Evolutionary conservation across 2,113 vertebrate genomes (phyloP).

Genomic region (Serinus canaria): DNA sequence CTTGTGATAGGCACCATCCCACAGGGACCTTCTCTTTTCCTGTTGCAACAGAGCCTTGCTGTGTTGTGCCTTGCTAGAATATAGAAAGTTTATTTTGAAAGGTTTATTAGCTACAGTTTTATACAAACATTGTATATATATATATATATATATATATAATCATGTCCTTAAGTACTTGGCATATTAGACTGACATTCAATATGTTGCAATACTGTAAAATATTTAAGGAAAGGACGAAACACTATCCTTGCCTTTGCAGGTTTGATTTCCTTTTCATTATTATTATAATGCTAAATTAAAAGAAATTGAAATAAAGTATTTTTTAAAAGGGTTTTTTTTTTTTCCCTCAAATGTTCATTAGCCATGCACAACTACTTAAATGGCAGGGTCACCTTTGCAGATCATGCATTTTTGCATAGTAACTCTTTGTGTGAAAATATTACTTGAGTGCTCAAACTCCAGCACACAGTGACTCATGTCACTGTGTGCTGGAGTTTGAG

Average conservation of each 20-base stretch:
- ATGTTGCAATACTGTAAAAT: neutral
- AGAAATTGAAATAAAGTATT: rapidly evolving
- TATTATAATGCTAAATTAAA: neutral
- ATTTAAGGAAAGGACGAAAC: neutral
- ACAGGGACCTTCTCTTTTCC: neutral
- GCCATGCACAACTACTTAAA: neutral
- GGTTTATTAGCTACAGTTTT: neutral
- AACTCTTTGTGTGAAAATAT: neutral
- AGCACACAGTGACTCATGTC: neutral
- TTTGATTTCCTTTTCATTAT: neutral
- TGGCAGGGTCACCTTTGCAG: neutral
- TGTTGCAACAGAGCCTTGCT: neutral
- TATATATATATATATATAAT: neutral
- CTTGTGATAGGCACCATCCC: neutral
- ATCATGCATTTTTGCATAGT: neutral
- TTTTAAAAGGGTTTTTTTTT: neutral
- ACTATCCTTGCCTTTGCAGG: neutral
- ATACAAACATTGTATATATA: neutral
- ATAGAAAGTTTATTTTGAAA: neutral
- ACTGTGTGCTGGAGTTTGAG: too few relatives aligned
- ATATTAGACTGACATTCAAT: neutral
- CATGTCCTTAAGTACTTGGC: neutral
- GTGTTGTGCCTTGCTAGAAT: neutral
- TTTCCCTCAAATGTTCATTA: neutral
- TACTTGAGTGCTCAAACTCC: neutral